These are phyloP conservation scores for Nyctibius grandis DNA, from an alignment of 2,797 vertebrate genomes.

Conservation along the genomic window DNA sequence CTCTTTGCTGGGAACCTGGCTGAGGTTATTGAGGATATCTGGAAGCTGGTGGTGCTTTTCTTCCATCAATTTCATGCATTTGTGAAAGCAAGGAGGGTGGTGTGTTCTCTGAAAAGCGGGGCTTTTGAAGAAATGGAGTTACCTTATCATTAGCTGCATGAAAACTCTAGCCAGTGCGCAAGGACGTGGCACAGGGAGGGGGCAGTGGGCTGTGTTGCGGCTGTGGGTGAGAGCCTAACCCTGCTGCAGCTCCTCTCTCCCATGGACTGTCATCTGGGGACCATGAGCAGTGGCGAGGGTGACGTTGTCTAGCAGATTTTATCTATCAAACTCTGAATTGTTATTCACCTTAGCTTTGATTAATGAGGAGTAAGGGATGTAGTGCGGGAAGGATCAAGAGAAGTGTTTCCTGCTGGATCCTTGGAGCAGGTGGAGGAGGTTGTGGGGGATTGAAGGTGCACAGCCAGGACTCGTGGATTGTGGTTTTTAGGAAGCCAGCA, in stretches of 20 bases:
- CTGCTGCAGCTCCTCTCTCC: background rate
- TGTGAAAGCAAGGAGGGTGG: background rate
- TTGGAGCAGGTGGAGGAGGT: background rate
- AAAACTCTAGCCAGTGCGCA: background rate
- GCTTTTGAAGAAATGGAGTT: background rate
- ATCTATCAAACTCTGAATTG: background rate
- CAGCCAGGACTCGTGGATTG: background rate
- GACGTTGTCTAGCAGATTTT: background rate
- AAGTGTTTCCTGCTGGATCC: background rate
- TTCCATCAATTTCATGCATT: background rate
- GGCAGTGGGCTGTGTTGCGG: background rate
- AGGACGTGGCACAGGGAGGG: background rate
- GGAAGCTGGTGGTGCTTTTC: background rate
- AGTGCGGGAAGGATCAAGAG: background rate
- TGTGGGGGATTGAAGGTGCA: background rate
- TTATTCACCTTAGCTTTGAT: background rate
- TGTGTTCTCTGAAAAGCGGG: background rate
- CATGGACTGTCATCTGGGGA: background rate
- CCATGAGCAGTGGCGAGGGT: background rate
- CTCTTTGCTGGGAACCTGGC: background rate
- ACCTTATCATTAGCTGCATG: background rate
- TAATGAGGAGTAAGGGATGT: background rate
- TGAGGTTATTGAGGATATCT: background rate
- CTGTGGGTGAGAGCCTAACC: background rate
- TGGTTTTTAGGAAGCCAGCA: background rate